phyloP scores from a whole-genome alignment of 2,888 invertebrate species.

The Drosophila buzzatii region DNA sequence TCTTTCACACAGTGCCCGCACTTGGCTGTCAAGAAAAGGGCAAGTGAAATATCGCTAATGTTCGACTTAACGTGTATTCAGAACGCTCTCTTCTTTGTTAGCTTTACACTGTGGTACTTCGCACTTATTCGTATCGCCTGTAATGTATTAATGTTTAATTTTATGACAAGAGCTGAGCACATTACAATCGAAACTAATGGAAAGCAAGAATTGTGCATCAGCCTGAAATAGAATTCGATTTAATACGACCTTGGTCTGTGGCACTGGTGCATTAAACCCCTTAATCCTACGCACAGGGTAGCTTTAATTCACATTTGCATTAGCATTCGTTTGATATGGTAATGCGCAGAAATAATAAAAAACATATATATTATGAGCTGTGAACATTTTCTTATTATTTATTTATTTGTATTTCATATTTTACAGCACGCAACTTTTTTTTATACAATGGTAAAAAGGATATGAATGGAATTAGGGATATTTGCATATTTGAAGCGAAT shows the following conservation, averaged over 20 bases:
- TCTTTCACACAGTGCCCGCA: conserved; percentile 13
- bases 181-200: conserved; percentile 23
- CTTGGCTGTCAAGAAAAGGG: conserved; percentile 24
- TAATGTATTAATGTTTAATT: conserved; percentile 51
- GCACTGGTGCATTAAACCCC: conserved; percentile 24
- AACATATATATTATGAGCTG: background rate
- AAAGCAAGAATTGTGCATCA: background rate
- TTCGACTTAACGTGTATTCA: conserved; percentile 28
- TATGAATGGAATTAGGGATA: background rate
- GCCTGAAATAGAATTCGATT: conserved; percentile 18
- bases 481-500: background rate
- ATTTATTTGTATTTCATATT: conserved; percentile 1
- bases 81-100: background rate
- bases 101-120: background rate
- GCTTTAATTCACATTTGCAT: conserved; percentile 22
- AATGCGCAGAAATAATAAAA: conserved; percentile 20
- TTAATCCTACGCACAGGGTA: background rate
- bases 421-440: background rate
- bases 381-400: conserved; percentile 4
- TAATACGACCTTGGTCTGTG: conserved; percentile 35
- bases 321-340: conserved; percentile 48
- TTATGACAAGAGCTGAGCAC: background rate
- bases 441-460: background rate
- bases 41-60: conserved; percentile 44
- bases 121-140: conserved; percentile 17